Evolutionary conservation across 2,113 vertebrate species (phyloP).

Genomic region (Dunckerocampus dactyliophorus): DNA sequence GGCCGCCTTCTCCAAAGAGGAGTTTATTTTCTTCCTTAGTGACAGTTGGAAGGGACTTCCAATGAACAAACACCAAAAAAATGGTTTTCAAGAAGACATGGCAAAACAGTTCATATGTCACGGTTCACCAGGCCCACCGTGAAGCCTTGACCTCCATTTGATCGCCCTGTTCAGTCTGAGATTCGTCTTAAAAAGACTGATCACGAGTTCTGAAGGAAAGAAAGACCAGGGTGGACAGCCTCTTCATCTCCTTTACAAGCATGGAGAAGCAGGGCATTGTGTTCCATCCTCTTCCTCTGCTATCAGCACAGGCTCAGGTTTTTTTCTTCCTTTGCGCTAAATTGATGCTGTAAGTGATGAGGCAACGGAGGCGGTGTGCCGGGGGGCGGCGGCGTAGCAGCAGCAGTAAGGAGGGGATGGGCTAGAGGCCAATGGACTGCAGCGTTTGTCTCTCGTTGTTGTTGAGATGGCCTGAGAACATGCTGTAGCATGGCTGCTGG

Average conservation of each 20-base stretch:
- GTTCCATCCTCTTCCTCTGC: constrained; percentile 7
- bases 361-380: constrained; percentile 21
- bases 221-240: too few relatives aligned
- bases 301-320: background rate
- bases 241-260: constrained; percentile 18
- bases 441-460: constrained; percentile 86
- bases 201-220: constrained; percentile 12
- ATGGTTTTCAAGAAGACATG: constrained; percentile 51
- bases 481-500: constrained; percentile 93
- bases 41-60: constrained; percentile 36
- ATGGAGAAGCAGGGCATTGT: constrained; percentile 22
- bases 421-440: constrained; percentile 89
- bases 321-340: constrained; percentile 12
- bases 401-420: background rate
- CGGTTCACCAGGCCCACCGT: constrained; percentile 30
- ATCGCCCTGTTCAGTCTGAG: constrained; percentile 25
- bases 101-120: constrained; percentile 38
- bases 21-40: constrained; percentile 5
- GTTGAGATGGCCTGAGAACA: constrained; percentile 95
- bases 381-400: background rate
- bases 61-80: constrained; percentile 53
- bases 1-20: constrained; percentile 35
- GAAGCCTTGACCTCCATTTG: constrained; percentile 14
- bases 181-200: constrained; percentile 23
- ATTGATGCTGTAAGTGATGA: constrained; percentile 33